Evolutionary conservation across 2,113 vertebrate genomes (phyloP).

Genomic region (Varanus komodoensis): DNA sequence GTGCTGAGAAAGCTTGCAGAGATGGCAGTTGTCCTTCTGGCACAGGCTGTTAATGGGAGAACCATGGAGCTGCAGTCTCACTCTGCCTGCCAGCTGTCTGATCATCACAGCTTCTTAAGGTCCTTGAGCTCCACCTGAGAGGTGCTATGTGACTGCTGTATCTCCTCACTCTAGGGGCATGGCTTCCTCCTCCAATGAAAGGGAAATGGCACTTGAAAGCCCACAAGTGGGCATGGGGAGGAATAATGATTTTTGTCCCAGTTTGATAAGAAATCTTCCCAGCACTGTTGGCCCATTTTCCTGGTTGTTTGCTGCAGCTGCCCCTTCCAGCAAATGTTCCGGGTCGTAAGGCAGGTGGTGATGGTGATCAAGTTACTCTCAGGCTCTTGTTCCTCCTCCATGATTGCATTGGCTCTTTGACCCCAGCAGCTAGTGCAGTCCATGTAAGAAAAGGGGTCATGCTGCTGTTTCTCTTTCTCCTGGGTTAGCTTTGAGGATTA

Average conservation of each 20-base stretch:
- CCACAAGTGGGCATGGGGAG: neutral
- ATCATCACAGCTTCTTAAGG: neutral
- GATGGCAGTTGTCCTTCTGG: neutral
- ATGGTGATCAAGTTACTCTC: neutral
- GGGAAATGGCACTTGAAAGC: neutral
- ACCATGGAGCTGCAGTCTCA: neutral
- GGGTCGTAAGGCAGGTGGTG: neutral
- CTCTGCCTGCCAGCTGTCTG: neutral
- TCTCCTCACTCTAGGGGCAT: neutral
- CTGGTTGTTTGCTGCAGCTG: neutral
- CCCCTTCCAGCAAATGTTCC: neutral
- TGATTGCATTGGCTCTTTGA: neutral
- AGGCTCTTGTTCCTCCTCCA: neutral
- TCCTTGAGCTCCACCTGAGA: neutral
- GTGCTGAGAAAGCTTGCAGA: neutral
- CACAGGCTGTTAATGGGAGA: neutral
- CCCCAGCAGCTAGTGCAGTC: neutral
- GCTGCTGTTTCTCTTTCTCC: neutral
- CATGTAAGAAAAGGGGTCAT: neutral
- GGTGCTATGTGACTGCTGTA: neutral
- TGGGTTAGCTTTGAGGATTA: neutral
- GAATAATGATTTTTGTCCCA: neutral
- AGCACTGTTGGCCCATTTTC: neutral
- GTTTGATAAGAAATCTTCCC: neutral
- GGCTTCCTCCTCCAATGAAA: neutral